Evolutionary conservation across 1,140 invertebrate genomes (phyloP), one percentile per base, ranked within the genome.

Genomic region (Ceratosolen fusciceps): DNA sequence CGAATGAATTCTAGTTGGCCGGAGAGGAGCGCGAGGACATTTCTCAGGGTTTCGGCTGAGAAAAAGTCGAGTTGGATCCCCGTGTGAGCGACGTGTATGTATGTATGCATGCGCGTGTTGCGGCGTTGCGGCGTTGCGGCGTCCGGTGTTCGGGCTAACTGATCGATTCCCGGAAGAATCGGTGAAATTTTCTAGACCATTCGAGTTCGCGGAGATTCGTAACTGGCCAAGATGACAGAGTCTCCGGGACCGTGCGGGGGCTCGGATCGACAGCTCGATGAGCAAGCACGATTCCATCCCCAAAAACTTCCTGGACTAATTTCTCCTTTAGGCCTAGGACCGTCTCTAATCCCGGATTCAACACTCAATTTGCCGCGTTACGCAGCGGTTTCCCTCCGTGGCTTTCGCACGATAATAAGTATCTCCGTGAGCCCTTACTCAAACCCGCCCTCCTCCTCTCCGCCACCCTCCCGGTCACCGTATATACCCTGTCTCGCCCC

Each of bases 281-380:
- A 65, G 8, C 31, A 19, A 65, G 60, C 34, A n/a, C 3, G 14
- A 65, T 37, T 65, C 19, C 37, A 0, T 19, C 31, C 60, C 19
- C n/a, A n/a, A n/a, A n/a, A n/a, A n/a, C n/a, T 39, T 52, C 37
- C 71, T 34, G 37, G 47, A 34, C 52, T 58, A 58, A 73, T 73
- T 73, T 73, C 54, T 73, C 71, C 19, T 10, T 26, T 26, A 3
- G 16, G 1, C n/a, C 21, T 29, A 58, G 34, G n/a, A 14, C 34
- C 39, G 10, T 1, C 52, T 34, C 62, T 90, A 90, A 90, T 90
- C 89, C 88, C 79, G 84, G 88, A 89, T 90, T 90, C 89, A 88
- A 88, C 88, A 89, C 89, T 90, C 89, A 90, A 90, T 90, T 90
- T 90, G 85, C 86, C 86, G 86, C 86, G 86, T 90, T 90, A 90